These are phyloP conservation scores for Cinclus cinclus DNA, from an alignment of 2,113 vertebrate genomes.

Conservation along the genomic window DNA sequence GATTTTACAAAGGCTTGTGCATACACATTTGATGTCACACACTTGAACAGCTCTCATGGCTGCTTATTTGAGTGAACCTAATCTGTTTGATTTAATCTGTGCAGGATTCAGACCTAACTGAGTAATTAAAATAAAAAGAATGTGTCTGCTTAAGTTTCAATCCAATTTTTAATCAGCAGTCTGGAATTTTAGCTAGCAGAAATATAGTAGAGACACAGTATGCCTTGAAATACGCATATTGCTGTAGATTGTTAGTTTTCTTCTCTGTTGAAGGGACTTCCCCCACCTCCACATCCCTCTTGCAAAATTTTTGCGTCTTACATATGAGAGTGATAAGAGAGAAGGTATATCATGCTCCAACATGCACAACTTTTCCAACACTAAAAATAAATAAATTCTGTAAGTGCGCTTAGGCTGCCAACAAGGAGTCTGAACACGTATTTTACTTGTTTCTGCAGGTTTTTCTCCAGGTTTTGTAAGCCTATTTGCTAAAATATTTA, in stretches of 20 bases:
- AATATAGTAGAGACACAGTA: background rate
- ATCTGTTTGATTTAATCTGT: background rate
- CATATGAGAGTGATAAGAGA: background rate
- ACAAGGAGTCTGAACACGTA: background rate
- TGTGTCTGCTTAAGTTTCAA: background rate
- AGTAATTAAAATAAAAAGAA: constrained; percentile 2
- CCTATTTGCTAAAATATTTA: background rate
- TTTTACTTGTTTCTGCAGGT: constrained; percentile 18
- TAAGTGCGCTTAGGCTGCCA: background rate
- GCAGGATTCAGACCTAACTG: background rate
- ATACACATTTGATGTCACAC: background rate
- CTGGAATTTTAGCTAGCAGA: constrained; percentile 18
- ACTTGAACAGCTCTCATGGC: background rate
- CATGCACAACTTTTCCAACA: background rate
- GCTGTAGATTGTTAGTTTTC: background rate
- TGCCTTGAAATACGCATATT: background rate
- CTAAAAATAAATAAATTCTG: constrained; percentile 2
- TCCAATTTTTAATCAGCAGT: background rate
- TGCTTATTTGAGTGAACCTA: background rate
- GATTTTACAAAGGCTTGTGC: background rate
- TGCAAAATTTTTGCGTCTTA: background rate
- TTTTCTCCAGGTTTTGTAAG: background rate
- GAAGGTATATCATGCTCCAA: background rate
- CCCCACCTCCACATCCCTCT: constrained; percentile 8
- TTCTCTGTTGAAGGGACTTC: constrained; percentile 23